A percentile compares a stretch with the other conserved stretches of the same genome.
Evolutionary conservation across 2,797 vertebrate genomes (phyloP).

Genomic region (Gymnoscopelus braueri): DNA sequence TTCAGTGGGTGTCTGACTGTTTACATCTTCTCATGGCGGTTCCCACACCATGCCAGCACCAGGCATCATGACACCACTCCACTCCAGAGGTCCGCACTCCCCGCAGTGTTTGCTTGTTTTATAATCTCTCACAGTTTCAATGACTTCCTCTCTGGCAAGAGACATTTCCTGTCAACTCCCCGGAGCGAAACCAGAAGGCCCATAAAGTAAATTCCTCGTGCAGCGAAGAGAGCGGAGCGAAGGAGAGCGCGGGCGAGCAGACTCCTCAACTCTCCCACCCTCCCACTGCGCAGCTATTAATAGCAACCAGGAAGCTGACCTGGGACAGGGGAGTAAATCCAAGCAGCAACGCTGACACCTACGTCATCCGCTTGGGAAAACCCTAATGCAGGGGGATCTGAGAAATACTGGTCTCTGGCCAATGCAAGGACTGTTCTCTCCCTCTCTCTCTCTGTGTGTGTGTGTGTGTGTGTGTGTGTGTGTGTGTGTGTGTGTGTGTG

Average conservation of each 20-base stretch:
- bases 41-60: constrained; percentile 76
- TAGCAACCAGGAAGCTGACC: constrained; percentile 74
- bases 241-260: constrained; percentile 42
- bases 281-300: constrained; percentile 68
- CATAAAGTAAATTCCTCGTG: constrained; percentile 82
- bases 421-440: not conserved
- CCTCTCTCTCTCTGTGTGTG: not conserved
- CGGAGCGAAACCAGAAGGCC: constrained; percentile 76
- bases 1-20: constrained; percentile 77
- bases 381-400: constrained; percentile 27
- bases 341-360: constrained; percentile 42
- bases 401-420: constrained; percentile 22
- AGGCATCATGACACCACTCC: constrained; percentile 49
- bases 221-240: constrained; percentile 57
- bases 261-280: constrained; percentile 65
- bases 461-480: constrained; percentile 28
- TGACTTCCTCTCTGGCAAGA: constrained; percentile 84
- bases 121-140: constrained; percentile 86
- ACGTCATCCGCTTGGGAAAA: constrained; percentile 64
- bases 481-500: not conserved
- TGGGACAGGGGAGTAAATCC: constrained; percentile 53
- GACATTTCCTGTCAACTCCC: constrained; percentile 84
- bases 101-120: constrained; percentile 84
- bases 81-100: constrained; percentile 73
- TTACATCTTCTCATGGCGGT: constrained; percentile 78